These are phyloP conservation scores for Cydia fagiglandana DNA, from an alignment of 1,140 invertebrate genomes.

Conservation along the genomic window DNA sequence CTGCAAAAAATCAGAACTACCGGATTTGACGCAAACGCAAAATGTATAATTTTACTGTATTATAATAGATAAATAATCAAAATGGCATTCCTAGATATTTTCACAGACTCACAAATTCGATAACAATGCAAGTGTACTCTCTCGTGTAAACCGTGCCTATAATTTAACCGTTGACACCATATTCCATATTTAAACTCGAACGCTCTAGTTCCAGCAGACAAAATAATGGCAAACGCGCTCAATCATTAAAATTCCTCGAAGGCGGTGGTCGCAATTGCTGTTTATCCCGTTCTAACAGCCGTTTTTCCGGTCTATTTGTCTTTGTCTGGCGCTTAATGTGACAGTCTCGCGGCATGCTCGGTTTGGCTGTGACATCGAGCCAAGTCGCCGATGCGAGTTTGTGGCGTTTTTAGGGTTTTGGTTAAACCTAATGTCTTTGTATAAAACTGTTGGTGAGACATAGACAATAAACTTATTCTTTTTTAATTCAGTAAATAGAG, in stretches of 20 bases:
- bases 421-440: not conserved
- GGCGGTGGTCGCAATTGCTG: constrained; percentile 56
- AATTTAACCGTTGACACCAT: constrained; percentile 2
- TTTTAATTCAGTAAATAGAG: not conserved
- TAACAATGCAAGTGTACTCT: not conserved
- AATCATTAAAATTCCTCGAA: constrained; percentile 72
- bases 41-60: too few relatives aligned
- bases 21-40: too few relatives aligned
- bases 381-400: constrained; percentile 18
- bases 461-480: not conserved
- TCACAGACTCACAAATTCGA: too few relatives aligned
- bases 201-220: constrained; percentile 7
- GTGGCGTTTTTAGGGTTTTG: constrained; percentile 9
- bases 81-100: too few relatives aligned
- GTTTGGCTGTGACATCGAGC: constrained; percentile 48
- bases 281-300: constrained; percentile 62
- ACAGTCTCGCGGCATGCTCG: constrained; percentile 69
- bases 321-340: constrained; percentile 72
- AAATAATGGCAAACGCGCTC: constrained; percentile 42
- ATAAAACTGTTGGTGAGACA: not conserved
- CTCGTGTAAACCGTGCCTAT: not conserved
- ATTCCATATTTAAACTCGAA: constrained; percentile 3
- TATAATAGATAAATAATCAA: too few relatives aligned
- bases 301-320: constrained; percentile 77
- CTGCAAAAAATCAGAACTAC: too few relatives aligned